A percentile compares a stretch with the other conserved stretches of the same genome.
Evolutionary conservation across 37 sponge, comb jelly and placozoan species (phyloP).

Genomic region (Cliona cf. orientalis): DNA sequence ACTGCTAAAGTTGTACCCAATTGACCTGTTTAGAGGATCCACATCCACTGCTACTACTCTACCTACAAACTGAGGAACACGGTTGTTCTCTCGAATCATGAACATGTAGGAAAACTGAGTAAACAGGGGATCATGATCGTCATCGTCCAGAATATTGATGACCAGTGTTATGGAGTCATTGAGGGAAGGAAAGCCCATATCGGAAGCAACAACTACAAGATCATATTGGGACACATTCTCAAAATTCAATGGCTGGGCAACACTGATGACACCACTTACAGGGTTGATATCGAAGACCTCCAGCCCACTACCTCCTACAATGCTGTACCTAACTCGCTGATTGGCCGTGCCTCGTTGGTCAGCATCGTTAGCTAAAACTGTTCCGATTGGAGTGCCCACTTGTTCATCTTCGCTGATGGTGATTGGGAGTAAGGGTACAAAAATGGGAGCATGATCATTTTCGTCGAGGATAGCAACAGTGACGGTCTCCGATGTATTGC

Average conservation of each 20-base stretch:
- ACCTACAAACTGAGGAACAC: conserved; percentile 18
- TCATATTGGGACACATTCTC: conserved; percentile 8
- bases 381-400: not conserved
- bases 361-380: conserved; percentile 25
- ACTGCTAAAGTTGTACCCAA: conserved; percentile 24
- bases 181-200: conserved; percentile 46
- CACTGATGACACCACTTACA: conserved; percentile 50
- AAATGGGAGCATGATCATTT: conserved; percentile 63
- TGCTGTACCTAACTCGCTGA: conserved; percentile 26
- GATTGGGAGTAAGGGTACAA: not conserved
- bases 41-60: conserved; percentile 50
- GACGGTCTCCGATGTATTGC: conserved; percentile 17
- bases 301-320: conserved; percentile 32
- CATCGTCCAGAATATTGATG: conserved; percentile 37
- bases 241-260: conserved; percentile 25
- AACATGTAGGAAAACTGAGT: conserved; percentile 20
- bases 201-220: conserved; percentile 39
- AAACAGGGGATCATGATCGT: conserved; percentile 67
- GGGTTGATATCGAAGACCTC: conserved; percentile 40
- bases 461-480: conserved; percentile 47
- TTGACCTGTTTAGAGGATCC: conserved; percentile 40
- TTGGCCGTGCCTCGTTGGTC: conserved; percentile 43
- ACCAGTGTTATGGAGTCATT: conserved; percentile 6
- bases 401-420: not conserved
- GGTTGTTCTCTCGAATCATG: conserved; percentile 29